A percentile compares a stretch with the other conserved stretches of the same genome.
phyloP scores from a whole-genome alignment of 2,113 vertebrate genomes.

The Lanius ludovicianus region DNA sequence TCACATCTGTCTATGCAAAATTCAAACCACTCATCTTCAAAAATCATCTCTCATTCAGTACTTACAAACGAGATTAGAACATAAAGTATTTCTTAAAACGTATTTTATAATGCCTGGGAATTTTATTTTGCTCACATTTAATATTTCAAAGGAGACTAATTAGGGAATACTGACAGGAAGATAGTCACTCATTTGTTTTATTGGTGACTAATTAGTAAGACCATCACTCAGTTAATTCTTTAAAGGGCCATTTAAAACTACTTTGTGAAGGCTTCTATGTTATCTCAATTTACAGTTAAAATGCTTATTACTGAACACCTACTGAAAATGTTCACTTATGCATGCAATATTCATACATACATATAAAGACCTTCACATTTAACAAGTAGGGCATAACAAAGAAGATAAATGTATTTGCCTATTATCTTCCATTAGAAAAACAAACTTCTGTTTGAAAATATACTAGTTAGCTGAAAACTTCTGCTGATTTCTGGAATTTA shows the following conservation, averaged over 20 bases:
- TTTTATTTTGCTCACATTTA: not conserved
- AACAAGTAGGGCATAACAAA: not conserved
- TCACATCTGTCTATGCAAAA: not conserved
- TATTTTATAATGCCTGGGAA: not conserved
- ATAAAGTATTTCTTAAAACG: not conserved
- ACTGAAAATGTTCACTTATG: not conserved
- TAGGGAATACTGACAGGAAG: not conserved
- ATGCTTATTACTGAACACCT: not conserved
- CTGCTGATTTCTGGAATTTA: not conserved
- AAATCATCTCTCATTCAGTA: not conserved
- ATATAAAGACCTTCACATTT: not conserved
- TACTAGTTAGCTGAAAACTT: not conserved
- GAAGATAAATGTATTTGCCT: not conserved
- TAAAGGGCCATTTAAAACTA: not conserved
- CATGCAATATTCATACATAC: not conserved
- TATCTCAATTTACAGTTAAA: not conserved
- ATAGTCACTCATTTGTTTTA: not conserved
- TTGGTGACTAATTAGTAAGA: not conserved
- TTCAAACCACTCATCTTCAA: not conserved
- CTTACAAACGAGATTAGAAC: not conserved
- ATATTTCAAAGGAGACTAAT: not conserved
- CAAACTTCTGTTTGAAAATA: not conserved
- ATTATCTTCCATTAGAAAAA: not conserved
- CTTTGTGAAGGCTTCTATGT: not conserved
- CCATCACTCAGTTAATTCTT: not conserved